Evolutionary conservation across 2,888 invertebrate species (phyloP).

Genomic region (Cremastinae sp.): DNA sequence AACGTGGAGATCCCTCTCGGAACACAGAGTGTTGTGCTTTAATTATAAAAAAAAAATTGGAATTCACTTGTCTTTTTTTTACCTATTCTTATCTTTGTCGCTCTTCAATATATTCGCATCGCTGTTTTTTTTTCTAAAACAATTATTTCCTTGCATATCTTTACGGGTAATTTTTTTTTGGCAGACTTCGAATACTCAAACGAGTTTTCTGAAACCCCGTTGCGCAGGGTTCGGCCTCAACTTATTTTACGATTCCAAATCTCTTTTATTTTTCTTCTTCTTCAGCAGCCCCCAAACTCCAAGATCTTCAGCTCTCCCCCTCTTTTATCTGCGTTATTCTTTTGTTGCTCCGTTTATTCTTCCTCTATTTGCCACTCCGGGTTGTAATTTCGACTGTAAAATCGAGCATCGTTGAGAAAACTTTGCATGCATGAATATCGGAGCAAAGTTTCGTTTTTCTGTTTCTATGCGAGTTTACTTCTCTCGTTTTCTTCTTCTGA

Average conservation of each 20-base stretch:
- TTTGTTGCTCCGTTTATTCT: constrained; percentile 14
- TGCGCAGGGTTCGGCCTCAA: constrained; percentile 9
- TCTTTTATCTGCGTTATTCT: neutral
- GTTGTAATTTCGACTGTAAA: constrained; percentile 20
- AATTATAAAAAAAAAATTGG: constrained; percentile 21
- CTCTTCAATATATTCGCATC: neutral
- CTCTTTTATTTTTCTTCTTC: neutral
- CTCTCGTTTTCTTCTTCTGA: constrained; percentile 1
- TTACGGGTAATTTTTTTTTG: neutral
- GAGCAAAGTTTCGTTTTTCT: neutral
- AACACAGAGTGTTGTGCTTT: neutral
- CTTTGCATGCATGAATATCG: constrained; percentile 19
- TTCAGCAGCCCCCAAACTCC: constrained; percentile 13
- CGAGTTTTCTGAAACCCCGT: constrained; percentile 16
- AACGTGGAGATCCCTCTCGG: constrained; percentile 9
- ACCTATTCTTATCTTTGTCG: constrained; percentile 19
- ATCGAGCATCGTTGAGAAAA: constrained; percentile 17
- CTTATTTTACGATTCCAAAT: constrained; percentile 7
- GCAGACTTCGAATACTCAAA: constrained; percentile 5
- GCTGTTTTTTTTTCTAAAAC: neutral
- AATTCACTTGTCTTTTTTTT: neutral
- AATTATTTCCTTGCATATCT: constrained; percentile 2
- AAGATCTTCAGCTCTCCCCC: neutral
- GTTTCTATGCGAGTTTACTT: neutral
- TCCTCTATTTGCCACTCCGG: constrained; percentile 4